Conservation (phyloP, 2,888 invertebrate genomes). For the Pyrrhosoma nymphula region DNA sequence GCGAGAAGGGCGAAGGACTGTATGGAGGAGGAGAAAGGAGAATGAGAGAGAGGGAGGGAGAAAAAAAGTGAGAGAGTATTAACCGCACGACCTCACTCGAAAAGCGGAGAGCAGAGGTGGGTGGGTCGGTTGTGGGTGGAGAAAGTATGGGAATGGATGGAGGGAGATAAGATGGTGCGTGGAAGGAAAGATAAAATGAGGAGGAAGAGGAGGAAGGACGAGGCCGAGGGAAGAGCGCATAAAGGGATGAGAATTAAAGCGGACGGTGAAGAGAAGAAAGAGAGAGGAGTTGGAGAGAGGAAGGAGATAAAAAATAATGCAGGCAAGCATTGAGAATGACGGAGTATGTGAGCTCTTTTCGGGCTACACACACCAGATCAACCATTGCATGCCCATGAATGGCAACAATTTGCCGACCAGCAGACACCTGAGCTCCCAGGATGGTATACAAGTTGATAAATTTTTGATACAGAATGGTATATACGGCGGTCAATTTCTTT, state of each 20-base stretch:
- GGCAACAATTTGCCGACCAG: too few species aligned
- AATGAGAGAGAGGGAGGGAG: neutral
- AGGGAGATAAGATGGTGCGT: slow-evolving; percentile 11
- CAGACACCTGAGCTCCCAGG: too few species aligned
- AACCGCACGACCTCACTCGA: slow-evolving; percentile 62
- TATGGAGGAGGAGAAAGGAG: neutral
- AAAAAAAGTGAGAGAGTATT: slow-evolving; percentile 58
- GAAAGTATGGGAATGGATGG: slow-evolving; percentile 18
- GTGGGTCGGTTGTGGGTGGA: neutral
- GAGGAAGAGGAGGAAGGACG: neutral
- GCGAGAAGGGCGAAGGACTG: neutral
- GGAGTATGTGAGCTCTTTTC: neutral
- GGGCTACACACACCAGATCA: too few species aligned
- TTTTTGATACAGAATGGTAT: too few species aligned
- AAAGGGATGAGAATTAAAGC: neutral
- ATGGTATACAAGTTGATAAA: too few species aligned
- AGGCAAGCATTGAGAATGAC: neutral
- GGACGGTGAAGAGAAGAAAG: neutral
- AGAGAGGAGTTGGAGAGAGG: neutral
- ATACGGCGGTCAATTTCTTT: too few species aligned
- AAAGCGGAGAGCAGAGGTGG: slow-evolving; percentile 31
- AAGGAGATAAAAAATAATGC: neutral
- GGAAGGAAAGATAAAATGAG: neutral
- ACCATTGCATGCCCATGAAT: too few species aligned
- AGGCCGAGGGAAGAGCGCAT: neutral